These are phyloP conservation scores for Chouioia cunea DNA, from an alignment of 2,888 invertebrate genomes.

Conservation along the genomic window DNA sequence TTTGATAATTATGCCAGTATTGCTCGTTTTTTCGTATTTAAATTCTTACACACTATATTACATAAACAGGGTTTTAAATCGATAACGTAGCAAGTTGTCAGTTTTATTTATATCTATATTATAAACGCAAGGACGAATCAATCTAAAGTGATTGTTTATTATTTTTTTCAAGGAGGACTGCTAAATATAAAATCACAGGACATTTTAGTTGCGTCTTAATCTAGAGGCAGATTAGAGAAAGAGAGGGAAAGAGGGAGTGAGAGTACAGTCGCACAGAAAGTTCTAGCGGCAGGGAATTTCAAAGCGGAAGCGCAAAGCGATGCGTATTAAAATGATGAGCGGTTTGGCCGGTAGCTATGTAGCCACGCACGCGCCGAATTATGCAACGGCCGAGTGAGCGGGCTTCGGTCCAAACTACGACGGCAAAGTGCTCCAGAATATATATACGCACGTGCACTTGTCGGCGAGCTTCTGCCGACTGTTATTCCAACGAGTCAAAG, in stretches of 20 bases:
- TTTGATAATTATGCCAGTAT: no score
- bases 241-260: no score
- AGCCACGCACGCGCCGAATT: not conserved
- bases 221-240: conserved; percentile 31
- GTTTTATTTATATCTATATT: no score
- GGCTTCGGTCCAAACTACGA: conserved; percentile 33
- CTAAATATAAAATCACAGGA: conserved; percentile 14
- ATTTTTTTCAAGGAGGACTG: not conserved
- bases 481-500: not conserved
- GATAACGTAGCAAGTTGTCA: no score
- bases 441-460: conserved; percentile 4
- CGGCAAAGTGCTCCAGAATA: not conserved
- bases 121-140: no score
- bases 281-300: conserved; percentile 53
- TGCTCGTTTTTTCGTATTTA: no score
- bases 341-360: conserved; percentile 15
- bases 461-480: conserved; percentile 21
- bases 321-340: conserved; percentile 58
- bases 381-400: conserved; percentile 15
- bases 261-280: conserved; percentile 21
- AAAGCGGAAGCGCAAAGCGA: conserved; percentile 53
- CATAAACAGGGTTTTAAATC: no score
- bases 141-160: no score
- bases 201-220: conserved; percentile 38
- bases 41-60: no score